Conservation (phyloP, 2,797 vertebrate species). For the Anguilla megastoma region DNA sequence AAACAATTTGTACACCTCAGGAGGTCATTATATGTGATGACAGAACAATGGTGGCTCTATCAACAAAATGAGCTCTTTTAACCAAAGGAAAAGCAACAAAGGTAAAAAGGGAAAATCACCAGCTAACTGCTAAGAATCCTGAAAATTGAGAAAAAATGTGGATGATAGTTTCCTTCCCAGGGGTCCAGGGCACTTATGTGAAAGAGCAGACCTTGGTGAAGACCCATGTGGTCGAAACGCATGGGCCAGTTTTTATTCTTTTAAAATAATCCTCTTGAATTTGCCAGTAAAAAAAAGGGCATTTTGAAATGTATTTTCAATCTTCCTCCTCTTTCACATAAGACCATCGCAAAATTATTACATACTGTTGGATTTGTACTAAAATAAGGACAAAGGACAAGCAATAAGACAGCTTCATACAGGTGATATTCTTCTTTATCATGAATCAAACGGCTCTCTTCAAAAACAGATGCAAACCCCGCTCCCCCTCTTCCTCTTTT, state of each 20-base stretch:
- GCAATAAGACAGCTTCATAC: background rate
- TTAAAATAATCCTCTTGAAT: background rate
- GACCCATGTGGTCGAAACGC: background rate
- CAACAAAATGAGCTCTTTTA: background rate
- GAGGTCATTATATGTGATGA: background rate
- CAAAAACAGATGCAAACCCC: background rate
- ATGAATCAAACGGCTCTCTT: background rate
- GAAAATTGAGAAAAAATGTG: background rate
- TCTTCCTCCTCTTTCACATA: background rate
- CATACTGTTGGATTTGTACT: background rate
- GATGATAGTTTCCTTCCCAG: background rate
- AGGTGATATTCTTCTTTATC: background rate
- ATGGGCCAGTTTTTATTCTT: background rate
- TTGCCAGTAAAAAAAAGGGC: background rate
- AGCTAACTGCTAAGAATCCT: background rate
- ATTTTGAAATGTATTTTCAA: background rate
- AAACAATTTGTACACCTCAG: background rate
- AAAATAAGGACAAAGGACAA: background rate
- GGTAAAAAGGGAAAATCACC: too few species aligned
- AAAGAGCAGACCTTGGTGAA: background rate
- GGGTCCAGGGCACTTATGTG: background rate
- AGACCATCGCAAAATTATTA: background rate
- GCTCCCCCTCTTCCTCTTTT: background rate
- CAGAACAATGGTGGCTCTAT: background rate
- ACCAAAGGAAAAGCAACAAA: too few species aligned